Conservation (phyloP, 2,888 invertebrate species). For the Xylocampa areola region DNA sequence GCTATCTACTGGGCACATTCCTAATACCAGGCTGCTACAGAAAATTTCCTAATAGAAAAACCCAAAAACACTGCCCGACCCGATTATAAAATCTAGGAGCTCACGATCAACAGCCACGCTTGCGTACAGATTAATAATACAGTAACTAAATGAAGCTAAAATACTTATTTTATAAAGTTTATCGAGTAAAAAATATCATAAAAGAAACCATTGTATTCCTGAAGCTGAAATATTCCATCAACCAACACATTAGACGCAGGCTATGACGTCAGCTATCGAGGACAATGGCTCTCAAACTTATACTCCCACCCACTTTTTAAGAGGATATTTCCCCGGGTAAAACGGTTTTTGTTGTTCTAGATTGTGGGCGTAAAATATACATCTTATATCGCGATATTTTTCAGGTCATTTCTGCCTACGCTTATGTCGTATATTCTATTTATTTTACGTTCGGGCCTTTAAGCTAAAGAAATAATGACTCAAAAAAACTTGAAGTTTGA, state of each 20-base stretch:
- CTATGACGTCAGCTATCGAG: slow-evolving; percentile 35
- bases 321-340: slow-evolving; percentile 12
- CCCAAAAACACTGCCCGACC: too few relatives aligned
- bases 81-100: too few relatives aligned
- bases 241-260: slow-evolving; percentile 26
- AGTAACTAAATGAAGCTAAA: too few relatives aligned
- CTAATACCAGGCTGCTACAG: too few relatives aligned
- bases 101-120: too few relatives aligned
- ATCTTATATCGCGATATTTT: slow-evolving; percentile 2
- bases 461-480: background rate
- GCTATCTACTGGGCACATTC: too few relatives aligned
- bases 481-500: too few relatives aligned
- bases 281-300: slow-evolving; percentile 44
- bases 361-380: background rate
- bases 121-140: too few relatives aligned
- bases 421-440: background rate
- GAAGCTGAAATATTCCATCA: slow-evolving; percentile 38
- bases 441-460: background rate
- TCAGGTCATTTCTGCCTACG: slow-evolving; percentile 6
- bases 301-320: slow-evolving; percentile 15
- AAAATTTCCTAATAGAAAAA: too few relatives aligned
- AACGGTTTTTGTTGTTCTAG: slow-evolving; percentile 8
- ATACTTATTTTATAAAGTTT: too few relatives aligned
- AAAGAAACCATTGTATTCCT: slow-evolving; percentile 41
- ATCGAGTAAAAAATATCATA: too few relatives aligned